Evolutionary conservation across 2,797 vertebrate genomes (phyloP).

Genomic region (Labeo calbasu): DNA sequence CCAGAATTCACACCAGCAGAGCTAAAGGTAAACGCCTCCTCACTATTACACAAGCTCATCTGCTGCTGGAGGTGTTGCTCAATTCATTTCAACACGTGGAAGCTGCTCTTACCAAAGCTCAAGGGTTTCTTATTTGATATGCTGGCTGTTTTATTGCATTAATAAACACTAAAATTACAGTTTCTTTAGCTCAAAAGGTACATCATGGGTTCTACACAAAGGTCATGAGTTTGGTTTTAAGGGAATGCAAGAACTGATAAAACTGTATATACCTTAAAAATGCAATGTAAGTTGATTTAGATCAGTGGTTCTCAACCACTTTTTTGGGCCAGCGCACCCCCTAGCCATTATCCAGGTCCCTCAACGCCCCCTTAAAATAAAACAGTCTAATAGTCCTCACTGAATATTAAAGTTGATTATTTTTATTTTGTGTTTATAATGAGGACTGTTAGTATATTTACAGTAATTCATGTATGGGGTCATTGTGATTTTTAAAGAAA

Average conservation of each 20-base stretch:
- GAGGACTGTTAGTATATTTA: too few relatives aligned
- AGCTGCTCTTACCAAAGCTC: slow-evolving; percentile 28
- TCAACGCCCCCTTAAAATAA: too few relatives aligned
- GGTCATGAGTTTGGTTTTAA: not conserved
- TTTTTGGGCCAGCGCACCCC: too few relatives aligned
- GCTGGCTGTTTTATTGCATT: not conserved
- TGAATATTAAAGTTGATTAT: too few relatives aligned
- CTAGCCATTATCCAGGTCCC: too few relatives aligned
- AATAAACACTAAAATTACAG: not conserved
- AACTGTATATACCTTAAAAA: not conserved
- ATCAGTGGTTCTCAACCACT: not conserved
- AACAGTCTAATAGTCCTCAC: too few relatives aligned
- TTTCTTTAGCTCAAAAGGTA: not conserved
- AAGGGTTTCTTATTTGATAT: slow-evolving; percentile 4
- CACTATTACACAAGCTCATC: slow-evolving; percentile 18
- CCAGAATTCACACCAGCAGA: slow-evolving; percentile 96
- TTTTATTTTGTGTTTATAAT: too few relatives aligned
- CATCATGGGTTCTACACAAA: not conserved
- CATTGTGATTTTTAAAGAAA: too few relatives aligned
- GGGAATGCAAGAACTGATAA: not conserved
- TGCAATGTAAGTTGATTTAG: not conserved
- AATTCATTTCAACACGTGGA: slow-evolving; percentile 28
- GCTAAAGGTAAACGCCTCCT: slow-evolving; percentile 90
- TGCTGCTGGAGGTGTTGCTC: slow-evolving; percentile 19
- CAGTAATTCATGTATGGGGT: too few relatives aligned